A percentile compares a stretch with the other conserved stretches of the same genome.
Evolutionary conservation across 2,888 invertebrate genomes (phyloP).

Genomic region (Dasysyrphus tricinctus): DNA sequence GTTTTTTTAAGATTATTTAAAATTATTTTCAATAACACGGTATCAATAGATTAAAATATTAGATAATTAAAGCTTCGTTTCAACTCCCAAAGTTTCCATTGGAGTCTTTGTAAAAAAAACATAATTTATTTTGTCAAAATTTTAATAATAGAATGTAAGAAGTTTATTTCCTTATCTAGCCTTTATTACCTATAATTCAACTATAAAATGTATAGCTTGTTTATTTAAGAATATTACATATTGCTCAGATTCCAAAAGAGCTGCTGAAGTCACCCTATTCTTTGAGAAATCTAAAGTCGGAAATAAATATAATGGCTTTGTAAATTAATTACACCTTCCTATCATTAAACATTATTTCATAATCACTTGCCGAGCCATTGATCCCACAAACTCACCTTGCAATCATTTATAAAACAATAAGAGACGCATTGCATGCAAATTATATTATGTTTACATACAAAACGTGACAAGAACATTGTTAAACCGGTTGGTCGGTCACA

Average conservation of each 20-base stretch:
- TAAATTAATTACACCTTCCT: conserved; percentile 1
- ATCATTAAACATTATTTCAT: conserved; percentile 30
- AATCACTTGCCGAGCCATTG: conserved; percentile 46
- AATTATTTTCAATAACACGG: too few relatives aligned
- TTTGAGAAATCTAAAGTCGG: conserved; percentile 4
- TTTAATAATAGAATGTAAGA: too few relatives aligned
- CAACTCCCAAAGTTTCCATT: too few relatives aligned
- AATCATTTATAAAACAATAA: conserved; percentile 39
- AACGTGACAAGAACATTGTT: conserved; percentile 53
- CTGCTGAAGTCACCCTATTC: background rate
- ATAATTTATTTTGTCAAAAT: too few relatives aligned
- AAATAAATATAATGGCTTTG: background rate
- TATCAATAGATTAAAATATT: too few relatives aligned
- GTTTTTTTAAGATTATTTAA: too few relatives aligned
- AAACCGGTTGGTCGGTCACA: conserved; percentile 31
- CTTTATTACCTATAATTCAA: too few relatives aligned
- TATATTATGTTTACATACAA: conserved; percentile 38
- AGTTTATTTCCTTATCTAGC: too few relatives aligned
- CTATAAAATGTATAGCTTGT: too few relatives aligned
- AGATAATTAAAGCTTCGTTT: too few relatives aligned
- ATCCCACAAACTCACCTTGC: conserved; percentile 54
- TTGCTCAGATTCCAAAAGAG: background rate
- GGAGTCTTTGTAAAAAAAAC: too few relatives aligned
- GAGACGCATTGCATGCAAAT: conserved; percentile 48
- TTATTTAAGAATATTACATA: background rate